A percentile compares a stretch with the other conserved stretches of the same genome.
phyloP scores from a whole-genome alignment of 2,797 vertebrate genomes.

The Sebastes hopkinsi region DNA sequence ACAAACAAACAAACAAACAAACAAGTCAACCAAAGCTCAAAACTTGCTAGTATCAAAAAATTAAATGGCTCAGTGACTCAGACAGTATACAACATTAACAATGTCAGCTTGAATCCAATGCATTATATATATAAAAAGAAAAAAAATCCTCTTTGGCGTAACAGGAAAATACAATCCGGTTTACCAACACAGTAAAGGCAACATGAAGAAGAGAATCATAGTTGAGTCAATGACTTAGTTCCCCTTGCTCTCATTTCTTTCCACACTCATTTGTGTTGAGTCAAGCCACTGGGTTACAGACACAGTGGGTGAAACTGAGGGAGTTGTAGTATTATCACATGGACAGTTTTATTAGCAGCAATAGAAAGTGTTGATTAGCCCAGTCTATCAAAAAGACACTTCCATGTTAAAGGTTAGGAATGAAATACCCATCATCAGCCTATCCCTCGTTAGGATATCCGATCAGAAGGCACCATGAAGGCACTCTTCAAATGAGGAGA shows the following conservation, averaged over 20 bases:
- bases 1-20: neutral
- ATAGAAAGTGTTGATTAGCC: conserved; percentile 56
- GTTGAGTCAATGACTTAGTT: conserved; percentile 16
- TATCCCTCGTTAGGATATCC: conserved; percentile 5
- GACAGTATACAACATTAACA: conserved; percentile 31
- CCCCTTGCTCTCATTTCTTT: neutral
- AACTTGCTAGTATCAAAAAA: conserved; percentile 36
- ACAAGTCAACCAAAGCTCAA: conserved; percentile 14
- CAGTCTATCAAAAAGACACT: conserved; percentile 53
- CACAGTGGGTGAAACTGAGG: neutral
- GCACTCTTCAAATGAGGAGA: conserved; percentile 61
- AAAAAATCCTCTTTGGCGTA: conserved; percentile 67
- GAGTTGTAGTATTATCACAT: conserved; percentile 29
- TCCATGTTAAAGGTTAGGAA: conserved; percentile 62
- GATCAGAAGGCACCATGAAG: conserved; percentile 47
- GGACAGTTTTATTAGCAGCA: conserved; percentile 70
- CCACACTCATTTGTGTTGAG: conserved; percentile 10
- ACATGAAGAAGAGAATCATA: conserved; percentile 46
- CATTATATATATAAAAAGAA: neutral
- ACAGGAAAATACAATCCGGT: conserved; percentile 52
- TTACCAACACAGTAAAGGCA: conserved; percentile 64
- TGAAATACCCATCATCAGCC: conserved; percentile 21
- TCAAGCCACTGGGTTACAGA: conserved; percentile 22
- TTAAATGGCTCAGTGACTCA: conserved; percentile 57
- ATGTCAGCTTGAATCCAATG: conserved; percentile 16